A percentile compares a stretch with the other conserved stretches of the same genome.
Evolutionary conservation across 2,888 invertebrate species (phyloP).

Genomic region (Rhogogaster chlorosoma): DNA sequence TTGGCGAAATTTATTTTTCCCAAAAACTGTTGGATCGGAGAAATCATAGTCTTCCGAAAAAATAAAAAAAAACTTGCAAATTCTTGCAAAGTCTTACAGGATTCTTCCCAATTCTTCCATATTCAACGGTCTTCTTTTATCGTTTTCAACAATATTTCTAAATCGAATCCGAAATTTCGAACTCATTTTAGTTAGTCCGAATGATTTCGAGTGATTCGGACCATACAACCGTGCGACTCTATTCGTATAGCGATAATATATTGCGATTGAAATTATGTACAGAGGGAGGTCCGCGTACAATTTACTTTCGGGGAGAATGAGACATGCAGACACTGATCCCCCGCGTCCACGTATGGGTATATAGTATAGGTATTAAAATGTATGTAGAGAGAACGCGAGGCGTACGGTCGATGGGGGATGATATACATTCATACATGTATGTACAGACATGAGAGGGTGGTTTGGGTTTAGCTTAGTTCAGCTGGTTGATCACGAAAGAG

Average conservation of each 20-base stretch:
- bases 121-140: too few species aligned
- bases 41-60: too few species aligned
- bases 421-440: constrained; percentile 24
- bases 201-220: background rate
- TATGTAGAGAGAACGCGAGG: background rate
- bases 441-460: background rate
- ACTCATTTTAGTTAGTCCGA: background rate
- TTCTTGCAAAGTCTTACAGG: background rate
- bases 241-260: background rate
- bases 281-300: background rate
- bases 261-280: background rate
- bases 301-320: background rate
- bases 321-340: background rate
- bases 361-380: constrained; percentile 9
- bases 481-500: constrained; percentile 75
- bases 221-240: background rate
- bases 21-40: background rate
- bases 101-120: background rate
- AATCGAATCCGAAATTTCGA: too few species aligned
- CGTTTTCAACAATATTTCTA: too few species aligned
- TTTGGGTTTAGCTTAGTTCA: constrained; percentile 76
- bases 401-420: background rate
- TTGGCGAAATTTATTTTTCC: too few species aligned
- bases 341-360: background rate
- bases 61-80: background rate